phyloP scores from a whole-genome alignment of 2,888 invertebrate species.

The Parapristionchus giblindavisi region DNA sequence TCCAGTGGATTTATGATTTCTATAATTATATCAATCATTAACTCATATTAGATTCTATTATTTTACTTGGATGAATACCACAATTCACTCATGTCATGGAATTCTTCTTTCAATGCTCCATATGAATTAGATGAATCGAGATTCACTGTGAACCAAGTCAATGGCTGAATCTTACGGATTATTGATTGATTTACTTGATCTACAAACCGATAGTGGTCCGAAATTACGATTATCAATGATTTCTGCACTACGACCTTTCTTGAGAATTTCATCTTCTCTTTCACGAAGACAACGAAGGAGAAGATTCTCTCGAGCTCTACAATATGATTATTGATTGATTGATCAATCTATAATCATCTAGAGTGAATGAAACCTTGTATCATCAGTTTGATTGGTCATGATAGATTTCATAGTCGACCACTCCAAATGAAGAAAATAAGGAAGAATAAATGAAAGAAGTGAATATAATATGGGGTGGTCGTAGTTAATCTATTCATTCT shows the following conservation, averaged over 20 bases:
- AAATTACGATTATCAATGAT: conserved; percentile 1
- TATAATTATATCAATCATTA: neutral
- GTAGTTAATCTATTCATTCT: too few relatives aligned
- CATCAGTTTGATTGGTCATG: neutral
- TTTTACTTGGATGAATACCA: conserved; percentile 30
- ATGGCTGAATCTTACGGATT: conserved; percentile 4
- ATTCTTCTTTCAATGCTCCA: conserved; percentile 22
- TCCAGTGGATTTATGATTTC: conserved; percentile 28
- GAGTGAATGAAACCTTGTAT: neutral
- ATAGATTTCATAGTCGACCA: neutral
- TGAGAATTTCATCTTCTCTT: conserved; percentile 18
- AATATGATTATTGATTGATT: neutral
- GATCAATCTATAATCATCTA: neutral
- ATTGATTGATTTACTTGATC: neutral
- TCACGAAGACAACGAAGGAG: conserved; percentile 23
- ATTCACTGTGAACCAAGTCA: conserved; percentile 33
- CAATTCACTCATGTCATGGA: conserved; percentile 34
- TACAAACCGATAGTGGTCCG: conserved; percentile 31
- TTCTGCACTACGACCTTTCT: neutral
- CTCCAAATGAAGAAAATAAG: neutral
- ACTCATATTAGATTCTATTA: neutral
- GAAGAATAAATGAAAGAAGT: neutral
- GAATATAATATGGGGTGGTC: too few relatives aligned
- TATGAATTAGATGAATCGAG: conserved; percentile 21
- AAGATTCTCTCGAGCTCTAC: conserved; percentile 1